phyloP scores from a whole-genome alignment of 53 echinoderm and acorn worm species.

The Apostichopus leukothele region DNA sequence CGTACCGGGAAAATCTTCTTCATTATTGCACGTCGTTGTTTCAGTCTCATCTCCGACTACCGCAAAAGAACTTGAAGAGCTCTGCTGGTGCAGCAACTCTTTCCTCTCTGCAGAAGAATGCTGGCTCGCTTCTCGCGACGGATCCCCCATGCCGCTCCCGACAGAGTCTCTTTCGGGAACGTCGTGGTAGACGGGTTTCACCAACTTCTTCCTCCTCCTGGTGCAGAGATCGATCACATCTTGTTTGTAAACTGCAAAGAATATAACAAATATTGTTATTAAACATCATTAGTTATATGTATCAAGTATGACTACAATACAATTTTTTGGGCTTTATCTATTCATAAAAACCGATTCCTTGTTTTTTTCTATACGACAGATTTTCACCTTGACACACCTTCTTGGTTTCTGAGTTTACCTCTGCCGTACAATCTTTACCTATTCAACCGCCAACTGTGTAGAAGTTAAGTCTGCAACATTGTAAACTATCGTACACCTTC shows the following conservation, averaged over 20 bases:
- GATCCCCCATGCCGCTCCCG: not conserved
- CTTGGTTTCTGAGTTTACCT: too few relatives aligned
- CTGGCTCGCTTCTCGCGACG: not conserved
- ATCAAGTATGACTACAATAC: too few relatives aligned
- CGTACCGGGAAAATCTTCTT: not conserved
- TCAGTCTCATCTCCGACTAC: not conserved
- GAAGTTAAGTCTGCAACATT: too few relatives aligned
- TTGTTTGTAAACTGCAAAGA: slow-evolving; percentile 86
- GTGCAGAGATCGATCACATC: slow-evolving; percentile 91
- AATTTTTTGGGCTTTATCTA: too few relatives aligned
- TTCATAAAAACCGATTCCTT: too few relatives aligned
- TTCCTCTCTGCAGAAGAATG: not conserved
- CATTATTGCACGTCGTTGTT: not conserved
- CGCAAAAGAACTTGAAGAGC: not conserved
- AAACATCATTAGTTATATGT: too few relatives aligned
- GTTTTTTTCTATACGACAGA: too few relatives aligned
- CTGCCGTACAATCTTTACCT: too few relatives aligned
- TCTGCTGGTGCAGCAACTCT: not conserved
- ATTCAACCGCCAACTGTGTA: too few relatives aligned
- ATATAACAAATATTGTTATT: too few relatives aligned
- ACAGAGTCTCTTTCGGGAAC: slow-evolving; percentile 4
- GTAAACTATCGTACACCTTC: too few relatives aligned
- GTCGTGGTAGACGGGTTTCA: slow-evolving; percentile 81
- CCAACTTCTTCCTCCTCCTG: slow-evolving; percentile 62
- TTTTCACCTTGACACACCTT: too few relatives aligned